Evolutionary conservation across 2,888 invertebrate species (phyloP), one percentile per base, ranked within the genome.

Genomic region (Orchesellides sinensis): DNA sequence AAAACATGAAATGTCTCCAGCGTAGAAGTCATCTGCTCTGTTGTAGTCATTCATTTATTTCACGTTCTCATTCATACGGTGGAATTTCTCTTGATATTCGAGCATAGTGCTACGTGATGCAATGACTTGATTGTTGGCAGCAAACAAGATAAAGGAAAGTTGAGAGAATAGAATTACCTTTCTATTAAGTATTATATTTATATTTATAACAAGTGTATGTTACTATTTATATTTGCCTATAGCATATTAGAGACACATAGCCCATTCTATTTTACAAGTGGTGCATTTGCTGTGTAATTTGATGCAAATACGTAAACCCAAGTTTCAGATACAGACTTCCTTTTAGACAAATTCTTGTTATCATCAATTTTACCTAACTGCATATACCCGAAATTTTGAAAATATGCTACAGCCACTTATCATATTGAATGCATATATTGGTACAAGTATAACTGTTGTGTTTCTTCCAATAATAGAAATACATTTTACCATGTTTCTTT

Each of bases 201-300:
- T 4, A 25, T 25, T 23, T 12, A 19, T 54, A 49, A 6, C 49
- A 47, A n/a, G 47, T 10, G 10, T 32, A 32, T 6, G 32, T 32
- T 6, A 32, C 5, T 32, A 32, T 32, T 6, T 6, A 32, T 5
- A n/a, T n/a, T n/a, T n/a, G n/a, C n/a, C n/a, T n/a, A 32, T 32
- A 32, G 32, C 32, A 32, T 32, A 10, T 32, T 32, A 10, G 47
- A 49, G 17, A 49, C 47, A 21, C 10, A 54, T 25, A 59, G 54
- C 27, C 63, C 63, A 74, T 74, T 49, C 52, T 45, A 54, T 66
- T 74, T 74, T 74, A 65, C 54, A 74, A 40, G 40, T 52, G 54
- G 65, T 65, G 74, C 74, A 74, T 45, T 74, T 65, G 54, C 65
- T 65, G 54, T 74, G 74, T 74, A 74, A 74, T 74, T 74, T 66